Percentiles rank a stretch among this genome's conserved stretches.
Evolutionary conservation across 2,113 vertebrate species (phyloP).

Genomic region (Carassius auratus): DNA sequence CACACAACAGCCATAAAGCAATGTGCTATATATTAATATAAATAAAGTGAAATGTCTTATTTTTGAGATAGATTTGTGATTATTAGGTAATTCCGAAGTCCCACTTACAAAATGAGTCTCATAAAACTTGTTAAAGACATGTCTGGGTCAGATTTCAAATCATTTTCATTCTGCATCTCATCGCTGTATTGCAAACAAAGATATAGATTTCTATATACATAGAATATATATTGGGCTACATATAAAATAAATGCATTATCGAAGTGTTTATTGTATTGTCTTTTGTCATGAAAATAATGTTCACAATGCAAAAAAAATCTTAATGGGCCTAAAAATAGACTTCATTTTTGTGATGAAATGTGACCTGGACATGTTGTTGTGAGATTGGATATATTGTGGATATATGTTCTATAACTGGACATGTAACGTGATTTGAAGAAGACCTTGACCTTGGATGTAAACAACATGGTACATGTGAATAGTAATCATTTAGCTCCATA

Average conservation of each 20-base stretch:
- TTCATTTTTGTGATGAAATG: neutral
- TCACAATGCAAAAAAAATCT: neutral
- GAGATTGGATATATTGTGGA: neutral
- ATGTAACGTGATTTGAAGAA: neutral
- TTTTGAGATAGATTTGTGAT: constrained; percentile 74
- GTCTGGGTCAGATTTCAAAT: neutral
- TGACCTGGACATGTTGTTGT: too few relatives aligned
- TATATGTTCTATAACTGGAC: neutral
- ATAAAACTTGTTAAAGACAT: neutral
- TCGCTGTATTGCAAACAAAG: too few relatives aligned
- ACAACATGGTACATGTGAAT: neutral
- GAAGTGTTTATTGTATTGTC: too few relatives aligned
- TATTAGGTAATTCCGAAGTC: constrained; percentile 50
- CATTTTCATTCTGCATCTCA: too few relatives aligned
- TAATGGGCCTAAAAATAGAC: too few relatives aligned
- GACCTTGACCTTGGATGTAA: neutral
- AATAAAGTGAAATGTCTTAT: constrained; percentile 82
- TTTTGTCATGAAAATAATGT: neutral
- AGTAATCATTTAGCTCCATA: neutral
- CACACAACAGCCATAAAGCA: constrained; percentile 63
- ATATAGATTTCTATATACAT: too few relatives aligned
- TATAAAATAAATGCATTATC: too few relatives aligned
- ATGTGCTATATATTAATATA: constrained; percentile 73
- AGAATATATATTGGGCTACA: too few relatives aligned
- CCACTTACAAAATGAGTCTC: neutral